Evolutionary conservation across 1,140 invertebrate species (phyloP).

Genomic region (Drosophila ficusphila): DNA sequence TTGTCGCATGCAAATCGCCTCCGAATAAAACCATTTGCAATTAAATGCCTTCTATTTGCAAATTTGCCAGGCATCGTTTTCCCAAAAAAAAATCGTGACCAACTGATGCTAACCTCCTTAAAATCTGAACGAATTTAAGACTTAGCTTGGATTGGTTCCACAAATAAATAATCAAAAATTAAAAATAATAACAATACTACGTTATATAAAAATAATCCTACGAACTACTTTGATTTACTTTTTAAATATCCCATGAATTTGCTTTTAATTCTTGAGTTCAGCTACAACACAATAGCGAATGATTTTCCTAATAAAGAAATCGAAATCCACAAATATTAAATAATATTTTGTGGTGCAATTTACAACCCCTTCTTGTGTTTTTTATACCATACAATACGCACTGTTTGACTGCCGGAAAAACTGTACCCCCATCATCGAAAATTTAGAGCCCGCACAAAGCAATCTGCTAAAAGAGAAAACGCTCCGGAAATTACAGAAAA

Average conservation of each 20-base stretch:
- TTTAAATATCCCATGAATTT: no score
- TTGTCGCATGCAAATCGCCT: conserved; percentile 23
- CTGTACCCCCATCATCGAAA: conserved; percentile 6
- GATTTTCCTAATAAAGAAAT: no score
- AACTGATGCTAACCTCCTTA: background rate
- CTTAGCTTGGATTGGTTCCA: no score
- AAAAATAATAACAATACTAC: no score
- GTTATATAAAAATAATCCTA: no score
- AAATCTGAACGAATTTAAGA: no score
- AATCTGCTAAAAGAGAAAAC: conserved; percentile 9
- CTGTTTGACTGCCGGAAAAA: background rate
- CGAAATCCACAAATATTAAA: no score
- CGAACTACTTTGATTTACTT: no score
- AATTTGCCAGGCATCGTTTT: conserved; percentile 19
- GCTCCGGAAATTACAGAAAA: conserved; percentile 40
- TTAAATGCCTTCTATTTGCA: conserved; percentile 44
- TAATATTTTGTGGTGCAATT: background rate
- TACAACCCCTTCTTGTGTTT: background rate
- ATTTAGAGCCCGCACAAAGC: conserved; percentile 19
- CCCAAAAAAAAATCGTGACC: background rate
- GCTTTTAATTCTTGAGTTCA: no score
- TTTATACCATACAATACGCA: background rate
- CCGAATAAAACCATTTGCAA: conserved; percentile 55
- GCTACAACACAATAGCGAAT: no score
- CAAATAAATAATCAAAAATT: no score